Evolutionary conservation across 2,113 vertebrate genomes (phyloP).

Genomic region (Tragelaphus scriptus): DNA sequence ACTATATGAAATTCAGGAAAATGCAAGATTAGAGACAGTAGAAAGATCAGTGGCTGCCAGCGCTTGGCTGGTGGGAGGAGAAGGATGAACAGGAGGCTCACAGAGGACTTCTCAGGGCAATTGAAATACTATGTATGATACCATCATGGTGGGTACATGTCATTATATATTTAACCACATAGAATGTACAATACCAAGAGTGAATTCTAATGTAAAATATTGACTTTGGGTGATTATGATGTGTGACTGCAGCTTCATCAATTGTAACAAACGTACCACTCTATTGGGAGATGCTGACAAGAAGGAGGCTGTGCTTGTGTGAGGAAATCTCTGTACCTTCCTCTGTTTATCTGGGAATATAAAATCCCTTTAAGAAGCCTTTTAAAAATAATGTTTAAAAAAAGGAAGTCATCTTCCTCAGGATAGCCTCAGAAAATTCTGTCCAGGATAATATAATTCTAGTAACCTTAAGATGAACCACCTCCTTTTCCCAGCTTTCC

Average conservation of each 20-base stretch:
- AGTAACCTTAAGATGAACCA: background rate
- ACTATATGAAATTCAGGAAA: background rate
- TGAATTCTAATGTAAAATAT: background rate
- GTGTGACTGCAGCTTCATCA: background rate
- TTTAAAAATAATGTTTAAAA: background rate
- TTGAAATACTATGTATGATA: background rate
- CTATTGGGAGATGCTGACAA: background rate
- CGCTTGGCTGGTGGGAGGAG: background rate
- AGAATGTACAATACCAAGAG: background rate
- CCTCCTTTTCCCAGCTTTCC: background rate
- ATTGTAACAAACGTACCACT: background rate
- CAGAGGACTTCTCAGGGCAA: background rate
- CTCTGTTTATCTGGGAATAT: background rate
- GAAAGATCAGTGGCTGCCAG: background rate
- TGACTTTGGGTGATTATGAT: background rate
- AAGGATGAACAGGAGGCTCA: background rate
- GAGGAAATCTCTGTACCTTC: background rate
- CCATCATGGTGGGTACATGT: background rate
- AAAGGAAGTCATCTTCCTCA: background rate
- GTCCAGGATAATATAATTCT: background rate
- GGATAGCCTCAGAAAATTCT: background rate
- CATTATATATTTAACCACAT: background rate
- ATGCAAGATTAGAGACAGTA: background rate
- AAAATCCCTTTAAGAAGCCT: background rate
- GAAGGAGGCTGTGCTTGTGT: background rate